phyloP scores from a whole-genome alignment of 2,113 vertebrate genomes.

The Callaeas wilsoni region DNA sequence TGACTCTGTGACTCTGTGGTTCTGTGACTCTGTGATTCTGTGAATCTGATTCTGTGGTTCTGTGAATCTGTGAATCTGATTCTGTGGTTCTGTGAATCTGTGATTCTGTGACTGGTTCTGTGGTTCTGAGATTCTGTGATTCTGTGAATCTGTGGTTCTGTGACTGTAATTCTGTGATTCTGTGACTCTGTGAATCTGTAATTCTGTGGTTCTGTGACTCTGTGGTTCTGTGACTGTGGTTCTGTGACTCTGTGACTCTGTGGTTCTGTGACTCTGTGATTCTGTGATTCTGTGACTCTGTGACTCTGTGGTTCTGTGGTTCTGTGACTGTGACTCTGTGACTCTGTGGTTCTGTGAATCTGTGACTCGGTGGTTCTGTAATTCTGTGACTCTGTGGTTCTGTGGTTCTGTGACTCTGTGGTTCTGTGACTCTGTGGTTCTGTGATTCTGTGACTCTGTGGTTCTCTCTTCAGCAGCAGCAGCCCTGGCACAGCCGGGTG shows the following conservation, averaged over 20 bases:
- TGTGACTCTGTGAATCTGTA: no score
- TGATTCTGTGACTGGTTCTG: no score
- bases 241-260: not conserved
- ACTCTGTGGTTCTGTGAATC: no score
- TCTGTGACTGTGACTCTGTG: no score
- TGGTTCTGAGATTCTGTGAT: no score
- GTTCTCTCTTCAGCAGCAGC: not conserved
- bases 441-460: no score
- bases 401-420: not conserved
- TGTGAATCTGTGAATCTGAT: not conserved
- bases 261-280: not conserved
- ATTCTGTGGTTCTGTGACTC: not conserved
- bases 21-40: not conserved
- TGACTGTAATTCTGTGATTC: no score
- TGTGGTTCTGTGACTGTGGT: no score
- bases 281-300: not conserved
- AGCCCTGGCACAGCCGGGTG: rapidly evolving
- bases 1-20: rapidly evolving
- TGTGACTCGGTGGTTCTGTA: no score
- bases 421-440: not conserved
- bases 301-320: no score
- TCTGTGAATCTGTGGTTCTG: no score
- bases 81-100: not conserved
- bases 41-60: not conserved
- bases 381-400: no score